These are phyloP conservation scores for Argya squamiceps DNA, from an alignment of 2,797 vertebrate genomes.

Conservation along the genomic window DNA sequence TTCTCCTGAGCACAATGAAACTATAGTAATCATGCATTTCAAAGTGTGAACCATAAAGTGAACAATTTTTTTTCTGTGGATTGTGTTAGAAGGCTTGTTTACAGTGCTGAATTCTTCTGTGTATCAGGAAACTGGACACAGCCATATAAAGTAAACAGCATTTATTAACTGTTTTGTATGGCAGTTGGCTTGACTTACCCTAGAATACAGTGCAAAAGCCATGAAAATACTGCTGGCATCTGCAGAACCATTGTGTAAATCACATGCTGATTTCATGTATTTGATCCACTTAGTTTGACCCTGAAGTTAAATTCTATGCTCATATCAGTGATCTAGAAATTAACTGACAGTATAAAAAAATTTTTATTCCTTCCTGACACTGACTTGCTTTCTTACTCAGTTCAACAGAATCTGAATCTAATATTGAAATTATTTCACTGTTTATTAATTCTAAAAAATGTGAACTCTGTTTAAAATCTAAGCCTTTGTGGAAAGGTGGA, in stretches of 20 bases:
- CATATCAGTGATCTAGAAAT: background rate
- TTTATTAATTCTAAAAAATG: conserved; percentile 25
- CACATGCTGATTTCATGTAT: conserved; percentile 19
- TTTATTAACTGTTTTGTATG: conserved; percentile 27
- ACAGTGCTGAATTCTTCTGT: background rate
- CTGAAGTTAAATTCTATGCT: background rate
- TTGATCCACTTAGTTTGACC: background rate
- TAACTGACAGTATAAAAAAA: conserved; percentile 10
- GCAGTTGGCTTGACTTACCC: conserved; percentile 4
- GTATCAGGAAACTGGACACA: background rate
- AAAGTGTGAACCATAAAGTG: background rate
- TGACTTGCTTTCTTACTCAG: background rate
- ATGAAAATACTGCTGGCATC: background rate
- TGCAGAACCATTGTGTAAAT: conserved; percentile 14
- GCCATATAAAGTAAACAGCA: background rate
- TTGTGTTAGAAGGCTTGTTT: conserved; percentile 21
- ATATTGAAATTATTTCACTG: conserved; percentile 42
- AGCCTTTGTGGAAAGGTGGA: conserved; percentile 46
- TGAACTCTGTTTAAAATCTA: conserved; percentile 22
- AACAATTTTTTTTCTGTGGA: background rate
- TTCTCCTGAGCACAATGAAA: background rate
- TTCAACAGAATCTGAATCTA: conserved; percentile 5
- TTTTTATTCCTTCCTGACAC: background rate
- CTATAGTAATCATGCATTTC: background rate
- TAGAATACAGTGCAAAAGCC: background rate